A percentile compares a stretch with the other conserved stretches of the same genome.
These are phyloP conservation scores for Xenentodon cancila DNA, from an alignment of 2,797 vertebrate species.

Conservation along the genomic window DNA sequence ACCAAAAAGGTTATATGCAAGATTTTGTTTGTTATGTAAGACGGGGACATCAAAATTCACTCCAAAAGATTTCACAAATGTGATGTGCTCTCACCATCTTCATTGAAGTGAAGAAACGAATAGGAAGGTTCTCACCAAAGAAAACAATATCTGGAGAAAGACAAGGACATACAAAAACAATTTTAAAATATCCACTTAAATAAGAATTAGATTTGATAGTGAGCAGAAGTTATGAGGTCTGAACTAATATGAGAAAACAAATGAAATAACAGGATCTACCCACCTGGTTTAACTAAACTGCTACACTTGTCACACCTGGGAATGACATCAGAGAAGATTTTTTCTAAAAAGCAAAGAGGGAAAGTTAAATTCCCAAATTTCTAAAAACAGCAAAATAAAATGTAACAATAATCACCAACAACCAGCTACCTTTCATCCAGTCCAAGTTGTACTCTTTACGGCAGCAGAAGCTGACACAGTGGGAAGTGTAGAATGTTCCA, in stretches of 20 bases:
- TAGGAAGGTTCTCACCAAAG: slow-evolving; percentile 90
- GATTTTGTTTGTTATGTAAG: background rate
- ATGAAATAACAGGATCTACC: slow-evolving; percentile 33
- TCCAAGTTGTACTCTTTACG: slow-evolving; percentile 83
- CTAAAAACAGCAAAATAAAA: background rate
- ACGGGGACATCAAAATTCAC: background rate
- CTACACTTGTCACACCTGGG: slow-evolving; percentile 89
- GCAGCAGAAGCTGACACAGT: slow-evolving; percentile 87
- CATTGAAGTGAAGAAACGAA: slow-evolving; percentile 89
- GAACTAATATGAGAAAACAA: background rate
- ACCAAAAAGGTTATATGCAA: background rate
- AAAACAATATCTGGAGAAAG: slow-evolving; percentile 88
- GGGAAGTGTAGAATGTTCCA: slow-evolving; percentile 90
- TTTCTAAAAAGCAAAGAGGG: slow-evolving; percentile 73
- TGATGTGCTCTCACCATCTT: slow-evolving; percentile 81
- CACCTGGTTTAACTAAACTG: slow-evolving; percentile 90
- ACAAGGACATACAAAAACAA: background rate
- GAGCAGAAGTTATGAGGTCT: background rate
- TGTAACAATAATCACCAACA: background rate
- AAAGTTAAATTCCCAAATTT: background rate
- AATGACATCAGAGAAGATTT: slow-evolving; percentile 87
- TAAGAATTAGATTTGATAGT: background rate
- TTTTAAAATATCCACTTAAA: background rate
- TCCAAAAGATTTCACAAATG: background rate
- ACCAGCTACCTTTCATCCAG: slow-evolving; percentile 91